These are phyloP conservation scores for Polymixis lichenea DNA, from an alignment of 2,888 invertebrate genomes.

Conservation along the genomic window DNA sequence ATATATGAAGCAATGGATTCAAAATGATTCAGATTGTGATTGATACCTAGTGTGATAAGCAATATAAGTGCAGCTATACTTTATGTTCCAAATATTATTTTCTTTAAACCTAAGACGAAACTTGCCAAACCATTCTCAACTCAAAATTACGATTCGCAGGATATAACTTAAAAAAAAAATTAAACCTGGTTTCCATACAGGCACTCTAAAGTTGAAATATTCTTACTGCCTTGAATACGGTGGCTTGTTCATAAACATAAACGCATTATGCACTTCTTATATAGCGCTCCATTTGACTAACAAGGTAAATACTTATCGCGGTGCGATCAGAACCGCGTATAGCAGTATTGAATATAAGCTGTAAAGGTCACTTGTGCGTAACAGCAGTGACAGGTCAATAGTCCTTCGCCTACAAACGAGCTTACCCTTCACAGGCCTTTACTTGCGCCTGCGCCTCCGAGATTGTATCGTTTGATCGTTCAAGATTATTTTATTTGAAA, in stretches of 20 bases:
- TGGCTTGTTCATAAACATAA: neutral
- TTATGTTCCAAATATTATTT: too few species aligned
- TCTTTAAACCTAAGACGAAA: too few species aligned
- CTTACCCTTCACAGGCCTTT: slow-evolving; percentile 53
- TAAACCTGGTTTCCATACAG: too few species aligned
- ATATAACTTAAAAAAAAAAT: too few species aligned
- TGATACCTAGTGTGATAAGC: too few species aligned
- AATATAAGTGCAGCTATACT: too few species aligned
- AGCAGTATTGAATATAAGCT: slow-evolving; percentile 46
- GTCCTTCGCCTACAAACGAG: slow-evolving; percentile 62
- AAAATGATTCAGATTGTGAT: too few species aligned
- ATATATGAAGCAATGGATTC: too few species aligned
- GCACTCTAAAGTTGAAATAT: too few species aligned
- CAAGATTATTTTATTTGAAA: slow-evolving; percentile 42
- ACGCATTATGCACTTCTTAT: slow-evolving; percentile 5
- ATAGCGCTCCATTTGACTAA: slow-evolving; percentile 40
- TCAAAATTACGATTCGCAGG: too few species aligned
- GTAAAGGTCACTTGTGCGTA: slow-evolving; percentile 60
- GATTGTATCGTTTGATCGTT: slow-evolving; percentile 51
- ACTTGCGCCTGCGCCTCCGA: slow-evolving; percentile 46
- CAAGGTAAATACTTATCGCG: slow-evolving; percentile 43
- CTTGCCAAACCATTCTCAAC: too few species aligned
- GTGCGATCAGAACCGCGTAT: slow-evolving; percentile 29
- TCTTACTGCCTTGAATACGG: neutral
- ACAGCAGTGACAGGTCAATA: slow-evolving; percentile 56